Base-by-base conservation (phyloP, 2,797 vertebrate genomes). In the Myotis vivesi region DNA sequence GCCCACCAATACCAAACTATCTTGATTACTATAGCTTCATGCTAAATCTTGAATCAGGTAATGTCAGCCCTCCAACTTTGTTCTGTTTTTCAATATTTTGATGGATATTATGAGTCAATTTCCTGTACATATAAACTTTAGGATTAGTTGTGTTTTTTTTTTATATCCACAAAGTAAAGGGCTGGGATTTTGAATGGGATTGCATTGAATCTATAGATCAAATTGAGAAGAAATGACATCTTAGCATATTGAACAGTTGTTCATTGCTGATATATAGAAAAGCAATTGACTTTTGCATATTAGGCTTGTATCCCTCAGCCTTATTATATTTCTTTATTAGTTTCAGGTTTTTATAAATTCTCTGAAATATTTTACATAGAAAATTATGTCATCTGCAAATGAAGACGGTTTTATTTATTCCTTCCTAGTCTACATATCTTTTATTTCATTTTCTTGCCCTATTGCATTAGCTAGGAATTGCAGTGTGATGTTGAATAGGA, bases 241-340 rank as follows among this genome's bases (percentile, higher is more conserved):
- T 53, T 53, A 53, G 51, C 51, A 53, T 53, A 53, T 53, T 53
- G 51, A 53, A 53, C 22, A 75, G 17, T 83, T 82, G 49, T 76
- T 89, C 23, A 68, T 93, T 87, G 7, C n/a, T 89, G 30, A 16
- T 73, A 89, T 55, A 22, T 86, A 79, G 53, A 69, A 95, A 91
- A 69, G 15, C 55, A 88, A 12, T 83, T 92, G 72, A 64, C 12
- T 68, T 62, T 59, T 77, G 36, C 55, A 57, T 80, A 46, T 94
- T 93, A 66, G 12, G 2, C 11, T 72, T 86, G 1, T 64, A 77
- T 75, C 59, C 55, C 46, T 30, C 30, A 95, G 41, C 71, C 9
- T 88, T 87, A 92, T 62, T 53, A 41, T 87, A 94, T 93, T 96
- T 91, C 30, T 36, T 79, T 79, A 57, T 83, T 92, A 71, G 51